phyloP scores from a whole-genome alignment of 1,140 invertebrate species.

The Drusus annulatus region DNA sequence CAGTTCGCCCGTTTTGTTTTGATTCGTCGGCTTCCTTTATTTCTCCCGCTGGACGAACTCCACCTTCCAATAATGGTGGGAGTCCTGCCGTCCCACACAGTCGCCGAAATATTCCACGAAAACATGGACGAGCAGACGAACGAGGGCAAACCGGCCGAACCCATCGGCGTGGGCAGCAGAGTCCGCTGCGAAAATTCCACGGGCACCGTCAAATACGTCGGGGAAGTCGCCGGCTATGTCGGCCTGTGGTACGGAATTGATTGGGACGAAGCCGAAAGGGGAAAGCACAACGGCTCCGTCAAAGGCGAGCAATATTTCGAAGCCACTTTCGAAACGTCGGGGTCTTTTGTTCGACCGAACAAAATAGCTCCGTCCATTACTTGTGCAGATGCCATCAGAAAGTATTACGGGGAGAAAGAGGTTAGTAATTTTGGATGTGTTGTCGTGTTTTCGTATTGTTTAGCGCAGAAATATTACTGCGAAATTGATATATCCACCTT shows the following conservation, averaged over 20 bases:
- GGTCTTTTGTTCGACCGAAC: slow-evolving; percentile 88
- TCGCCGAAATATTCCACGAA: slow-evolving; percentile 69
- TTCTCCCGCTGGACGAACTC: not conserved
- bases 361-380: slow-evolving; percentile 83
- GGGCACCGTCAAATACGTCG: slow-evolving; percentile 63
- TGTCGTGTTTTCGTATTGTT: too few species aligned
- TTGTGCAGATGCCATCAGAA: slow-evolving; percentile 80
- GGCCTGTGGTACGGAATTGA: slow-evolving; percentile 91
- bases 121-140: slow-evolving; percentile 62
- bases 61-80: slow-evolving; percentile 67
- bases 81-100: slow-evolving; percentile 69
- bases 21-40: slow-evolving; percentile 26
- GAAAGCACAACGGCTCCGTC: slow-evolving; percentile 92
- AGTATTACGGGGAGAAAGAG: slow-evolving; percentile 80
- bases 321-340: slow-evolving; percentile 79
- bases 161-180: slow-evolving; percentile 67
- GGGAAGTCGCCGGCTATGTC: slow-evolving; percentile 72
- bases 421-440: slow-evolving; percentile 57
- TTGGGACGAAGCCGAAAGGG: slow-evolving; percentile 90
- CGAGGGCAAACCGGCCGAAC: slow-evolving; percentile 19
- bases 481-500: too few species aligned
- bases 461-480: too few species aligned
- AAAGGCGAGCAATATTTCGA: slow-evolving; percentile 88
- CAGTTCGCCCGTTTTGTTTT: slow-evolving; percentile 29
- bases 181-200: slow-evolving; percentile 64